Evolutionary conservation across 2,113 vertebrate species (phyloP).

Genomic region (Actenoides lindsayi): DNA sequence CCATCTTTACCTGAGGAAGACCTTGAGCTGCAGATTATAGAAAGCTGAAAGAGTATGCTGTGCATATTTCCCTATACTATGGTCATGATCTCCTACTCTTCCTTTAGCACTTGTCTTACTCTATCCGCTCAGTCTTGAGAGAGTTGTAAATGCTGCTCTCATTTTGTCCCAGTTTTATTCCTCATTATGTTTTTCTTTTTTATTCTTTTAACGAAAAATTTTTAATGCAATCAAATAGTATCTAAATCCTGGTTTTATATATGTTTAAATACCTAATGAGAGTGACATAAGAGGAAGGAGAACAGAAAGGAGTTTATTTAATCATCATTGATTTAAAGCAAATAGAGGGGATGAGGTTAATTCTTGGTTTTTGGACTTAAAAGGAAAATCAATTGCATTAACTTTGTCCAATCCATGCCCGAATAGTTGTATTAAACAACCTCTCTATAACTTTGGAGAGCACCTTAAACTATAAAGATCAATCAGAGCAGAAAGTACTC

Average conservation of each 20-base stretch:
- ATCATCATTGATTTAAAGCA: conserved; percentile 3
- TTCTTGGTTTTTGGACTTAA: background rate
- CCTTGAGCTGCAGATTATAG: background rate
- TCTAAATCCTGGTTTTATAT: background rate
- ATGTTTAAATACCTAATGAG: background rate
- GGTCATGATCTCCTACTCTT: background rate
- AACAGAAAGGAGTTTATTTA: background rate
- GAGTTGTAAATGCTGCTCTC: background rate
- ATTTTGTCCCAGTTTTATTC: background rate
- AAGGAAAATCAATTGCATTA: background rate
- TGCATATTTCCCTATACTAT: background rate
- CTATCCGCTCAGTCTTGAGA: fast-evolving
- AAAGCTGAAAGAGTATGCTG: background rate
- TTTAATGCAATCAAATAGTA: background rate
- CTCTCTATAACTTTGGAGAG: background rate
- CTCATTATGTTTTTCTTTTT: background rate
- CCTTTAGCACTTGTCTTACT: background rate
- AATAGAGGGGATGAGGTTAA: background rate
- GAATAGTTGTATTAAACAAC: background rate
- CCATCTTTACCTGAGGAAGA: background rate
- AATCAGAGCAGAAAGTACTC: background rate
- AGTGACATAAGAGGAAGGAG: background rate
- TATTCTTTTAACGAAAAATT: background rate
- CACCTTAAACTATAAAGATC: background rate
- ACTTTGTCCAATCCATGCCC: background rate